Conservation (phyloP, 2,888 invertebrate species). For the Polylopha cassiicola region DNA sequence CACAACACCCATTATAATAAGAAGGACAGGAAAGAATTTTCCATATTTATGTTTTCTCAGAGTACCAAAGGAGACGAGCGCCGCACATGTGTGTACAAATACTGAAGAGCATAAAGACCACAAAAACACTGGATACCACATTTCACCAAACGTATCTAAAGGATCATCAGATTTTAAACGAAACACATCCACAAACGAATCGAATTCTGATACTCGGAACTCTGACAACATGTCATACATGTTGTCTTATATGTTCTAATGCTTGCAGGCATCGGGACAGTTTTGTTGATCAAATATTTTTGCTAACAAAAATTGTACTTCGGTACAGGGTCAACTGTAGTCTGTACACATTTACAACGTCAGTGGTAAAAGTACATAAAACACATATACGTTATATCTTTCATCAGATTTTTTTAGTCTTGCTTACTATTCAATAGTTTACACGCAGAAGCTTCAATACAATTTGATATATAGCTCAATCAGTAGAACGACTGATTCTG, state of each 20-base stretch:
- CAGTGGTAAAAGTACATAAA: constrained; percentile 6
- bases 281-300: constrained; percentile 40
- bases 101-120: constrained; percentile 97
- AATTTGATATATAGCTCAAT: too few relatives aligned
- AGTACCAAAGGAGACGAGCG: constrained; percentile 92
- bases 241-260: constrained; percentile 55
- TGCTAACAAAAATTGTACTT: constrained; percentile 15
- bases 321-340: constrained; percentile 11
- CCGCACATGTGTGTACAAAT: constrained; percentile 94
- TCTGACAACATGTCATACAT: constrained; percentile 78
- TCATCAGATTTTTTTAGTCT: neutral
- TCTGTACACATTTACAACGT: constrained; percentile 3
- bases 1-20: constrained; percentile 92
- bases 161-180: constrained; percentile 80
- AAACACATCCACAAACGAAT: constrained; percentile 83
- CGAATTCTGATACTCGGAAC: constrained; percentile 78
- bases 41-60: constrained; percentile 96
- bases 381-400: constrained; percentile 4
- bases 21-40: constrained; percentile 93
- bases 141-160: constrained; percentile 87
- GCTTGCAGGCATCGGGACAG: constrained; percentile 67
- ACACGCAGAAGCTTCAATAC: too few relatives aligned
- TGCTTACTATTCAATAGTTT: neutral
- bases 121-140: constrained; percentile 98
- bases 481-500: too few relatives aligned